Evolutionary conservation across 2,113 vertebrate species (phyloP).

Genomic region (Pseudonaja textilis): DNA sequence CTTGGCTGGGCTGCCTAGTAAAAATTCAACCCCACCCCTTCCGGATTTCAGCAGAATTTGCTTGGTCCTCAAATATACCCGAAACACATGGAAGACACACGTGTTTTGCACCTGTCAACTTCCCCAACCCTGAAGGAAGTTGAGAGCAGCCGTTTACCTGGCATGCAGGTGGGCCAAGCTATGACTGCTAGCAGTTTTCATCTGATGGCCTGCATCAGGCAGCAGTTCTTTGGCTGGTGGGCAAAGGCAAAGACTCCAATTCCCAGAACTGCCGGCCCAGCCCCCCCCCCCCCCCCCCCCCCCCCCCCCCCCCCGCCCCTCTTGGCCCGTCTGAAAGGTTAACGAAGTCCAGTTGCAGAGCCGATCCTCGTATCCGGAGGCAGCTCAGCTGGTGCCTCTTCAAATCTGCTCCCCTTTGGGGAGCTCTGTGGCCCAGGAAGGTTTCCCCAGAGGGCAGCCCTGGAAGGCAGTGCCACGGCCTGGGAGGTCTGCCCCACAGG

Average conservation of each 20-base stretch:
- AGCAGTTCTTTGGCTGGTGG: not conserved
- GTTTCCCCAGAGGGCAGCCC: not conserved
- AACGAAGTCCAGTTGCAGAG: not conserved
- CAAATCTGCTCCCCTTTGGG: not conserved
- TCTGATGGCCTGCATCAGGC: not conserved
- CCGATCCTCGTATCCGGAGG: not conserved
- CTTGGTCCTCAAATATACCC: not conserved
- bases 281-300: rapidly evolving
- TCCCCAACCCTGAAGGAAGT: not conserved
- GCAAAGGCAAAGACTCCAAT: not conserved
- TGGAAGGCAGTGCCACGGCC: not conserved
- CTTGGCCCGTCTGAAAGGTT: not conserved
- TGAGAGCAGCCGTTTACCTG: not conserved
- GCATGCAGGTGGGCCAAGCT: not conserved
- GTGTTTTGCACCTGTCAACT: not conserved
- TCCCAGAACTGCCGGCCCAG: not conserved
- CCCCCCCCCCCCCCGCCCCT: rapidly evolving
- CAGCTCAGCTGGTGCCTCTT: not conserved
- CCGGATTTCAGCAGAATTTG: not conserved
- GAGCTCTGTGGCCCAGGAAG: not conserved
- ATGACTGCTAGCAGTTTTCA: not conserved
- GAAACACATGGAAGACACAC: not conserved
- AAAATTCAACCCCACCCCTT: not conserved
- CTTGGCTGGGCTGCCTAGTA: not conserved
- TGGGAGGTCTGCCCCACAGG: not conserved